These are phyloP conservation scores for Deilephila porcellus DNA, from an alignment of 2,888 invertebrate species.

Conservation along the genomic window DNA sequence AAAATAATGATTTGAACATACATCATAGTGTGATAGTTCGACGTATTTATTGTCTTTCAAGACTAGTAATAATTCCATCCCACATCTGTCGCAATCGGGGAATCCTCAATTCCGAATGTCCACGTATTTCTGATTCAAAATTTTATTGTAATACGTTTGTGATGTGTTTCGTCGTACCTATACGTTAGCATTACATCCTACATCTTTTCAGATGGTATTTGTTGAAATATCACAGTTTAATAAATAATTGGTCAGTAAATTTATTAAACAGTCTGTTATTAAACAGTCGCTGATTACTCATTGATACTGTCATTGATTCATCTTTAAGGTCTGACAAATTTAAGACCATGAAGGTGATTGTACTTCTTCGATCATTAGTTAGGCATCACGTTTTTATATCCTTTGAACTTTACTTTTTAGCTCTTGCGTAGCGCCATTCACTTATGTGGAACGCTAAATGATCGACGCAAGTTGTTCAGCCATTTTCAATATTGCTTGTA, in stretches of 20 bases:
- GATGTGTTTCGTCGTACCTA: neutral
- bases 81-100: conserved; percentile 6
- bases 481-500: conserved; percentile 10
- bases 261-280: too few species aligned
- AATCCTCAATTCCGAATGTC: neutral
- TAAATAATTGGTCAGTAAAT: too few species aligned
- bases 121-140: neutral
- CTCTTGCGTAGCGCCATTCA: conserved; percentile 6
- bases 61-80: conserved; percentile 15
- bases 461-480: conserved; percentile 7
- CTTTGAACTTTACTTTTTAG: neutral
- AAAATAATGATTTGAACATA: neutral
- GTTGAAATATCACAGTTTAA: too few species aligned
- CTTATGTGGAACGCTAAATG: conserved; percentile 6
- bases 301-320: neutral
- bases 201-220: too few species aligned
- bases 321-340: neutral
- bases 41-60: conserved; percentile 5
- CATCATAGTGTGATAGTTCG: neutral
- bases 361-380: neutral
- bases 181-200: neutral
- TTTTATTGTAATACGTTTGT: neutral
- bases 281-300: too few species aligned
- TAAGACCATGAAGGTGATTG: conserved; percentile 17
- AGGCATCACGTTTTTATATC: conserved; percentile 6